phyloP scores from a whole-genome alignment of 2,888 invertebrate species.

The Diogma glabrata region DNA sequence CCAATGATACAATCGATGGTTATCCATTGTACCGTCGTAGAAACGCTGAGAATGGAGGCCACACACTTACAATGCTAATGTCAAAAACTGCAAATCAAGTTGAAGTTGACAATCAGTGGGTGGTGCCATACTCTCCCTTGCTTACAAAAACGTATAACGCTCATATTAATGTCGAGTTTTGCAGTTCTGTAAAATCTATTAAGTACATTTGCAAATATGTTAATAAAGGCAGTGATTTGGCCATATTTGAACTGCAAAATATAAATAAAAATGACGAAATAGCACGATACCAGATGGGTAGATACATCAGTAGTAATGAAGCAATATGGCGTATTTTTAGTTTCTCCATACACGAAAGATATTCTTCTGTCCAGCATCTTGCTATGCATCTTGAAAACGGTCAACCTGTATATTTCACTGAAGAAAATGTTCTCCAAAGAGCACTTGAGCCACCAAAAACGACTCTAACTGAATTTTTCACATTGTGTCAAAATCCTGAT shows the following conservation, averaged over 20 bases:
- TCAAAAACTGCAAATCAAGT: conserved; percentile 6
- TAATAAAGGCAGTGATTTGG: too few species aligned
- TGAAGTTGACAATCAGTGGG: conserved; percentile 27
- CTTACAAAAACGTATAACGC: conserved; percentile 25
- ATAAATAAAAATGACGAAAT: too few species aligned
- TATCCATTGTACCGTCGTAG: not conserved
- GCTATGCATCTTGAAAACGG: not conserved
- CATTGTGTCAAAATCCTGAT: not conserved
- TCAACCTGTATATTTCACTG: not conserved
- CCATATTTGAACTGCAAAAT: too few species aligned
- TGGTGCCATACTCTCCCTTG: conserved; percentile 28
- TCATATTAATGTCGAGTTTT: conserved; percentile 34
- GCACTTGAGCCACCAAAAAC: not conserved
- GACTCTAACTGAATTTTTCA: conserved; percentile 1
- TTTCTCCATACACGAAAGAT: not conserved
- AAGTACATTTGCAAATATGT: conserved; percentile 36
- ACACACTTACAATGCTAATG: not conserved
- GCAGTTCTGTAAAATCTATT: conserved; percentile 32
- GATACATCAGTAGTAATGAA: not conserved
- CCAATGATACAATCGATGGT: not conserved
- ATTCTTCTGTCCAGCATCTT: not conserved
- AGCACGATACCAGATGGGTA: too few species aligned
- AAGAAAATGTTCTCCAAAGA: not conserved
- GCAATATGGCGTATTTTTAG: not conserved
- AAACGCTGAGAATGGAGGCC: not conserved